Conservation (phyloP, 2,888 invertebrate genomes). For the Xestobium rufovillosum region DNA sequence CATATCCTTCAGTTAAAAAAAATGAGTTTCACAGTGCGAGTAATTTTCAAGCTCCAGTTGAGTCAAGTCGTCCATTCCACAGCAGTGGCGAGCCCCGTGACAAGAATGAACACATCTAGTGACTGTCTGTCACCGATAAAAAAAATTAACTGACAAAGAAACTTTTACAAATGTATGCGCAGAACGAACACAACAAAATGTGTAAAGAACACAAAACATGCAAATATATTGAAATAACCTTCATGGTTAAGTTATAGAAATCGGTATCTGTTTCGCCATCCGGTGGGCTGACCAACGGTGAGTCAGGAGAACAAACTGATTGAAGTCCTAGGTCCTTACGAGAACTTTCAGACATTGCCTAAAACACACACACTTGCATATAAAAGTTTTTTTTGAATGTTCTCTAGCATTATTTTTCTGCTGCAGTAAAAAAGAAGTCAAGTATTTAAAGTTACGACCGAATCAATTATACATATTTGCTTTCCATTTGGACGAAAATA, state of each 20-base stretch:
- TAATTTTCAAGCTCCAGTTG: too few relatives aligned
- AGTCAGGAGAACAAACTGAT: conserved; percentile 43
- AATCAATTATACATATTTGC: too few relatives aligned
- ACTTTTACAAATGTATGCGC: conserved; percentile 1
- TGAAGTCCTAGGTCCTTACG: conserved; percentile 48
- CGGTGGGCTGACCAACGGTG: conserved; percentile 41
- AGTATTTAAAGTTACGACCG: too few relatives aligned
- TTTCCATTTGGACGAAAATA: too few relatives aligned
- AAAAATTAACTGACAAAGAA: conserved; percentile 3
- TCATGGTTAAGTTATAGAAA: conserved; percentile 29
- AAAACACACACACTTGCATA: conserved; percentile 29
- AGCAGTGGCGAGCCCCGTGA: too few relatives aligned
- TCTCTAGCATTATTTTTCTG: background rate
- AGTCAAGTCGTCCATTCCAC: too few relatives aligned
- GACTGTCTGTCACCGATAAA: too few relatives aligned
- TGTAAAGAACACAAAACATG: conserved; percentile 6
- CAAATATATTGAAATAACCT: too few relatives aligned
- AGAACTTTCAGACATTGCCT: conserved; percentile 52
- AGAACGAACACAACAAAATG: conserved; percentile 10
- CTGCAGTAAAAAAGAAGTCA: background rate
- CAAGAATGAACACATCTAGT: too few relatives aligned
- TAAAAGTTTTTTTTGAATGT: too few relatives aligned
- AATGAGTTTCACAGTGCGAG: too few relatives aligned
- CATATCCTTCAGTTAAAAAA: too few relatives aligned
- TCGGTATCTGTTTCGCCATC: conserved; percentile 37